These are phyloP conservation scores for Falcunculus frontatus DNA, from an alignment of 2,113 vertebrate species.

Conservation along the genomic window DNA sequence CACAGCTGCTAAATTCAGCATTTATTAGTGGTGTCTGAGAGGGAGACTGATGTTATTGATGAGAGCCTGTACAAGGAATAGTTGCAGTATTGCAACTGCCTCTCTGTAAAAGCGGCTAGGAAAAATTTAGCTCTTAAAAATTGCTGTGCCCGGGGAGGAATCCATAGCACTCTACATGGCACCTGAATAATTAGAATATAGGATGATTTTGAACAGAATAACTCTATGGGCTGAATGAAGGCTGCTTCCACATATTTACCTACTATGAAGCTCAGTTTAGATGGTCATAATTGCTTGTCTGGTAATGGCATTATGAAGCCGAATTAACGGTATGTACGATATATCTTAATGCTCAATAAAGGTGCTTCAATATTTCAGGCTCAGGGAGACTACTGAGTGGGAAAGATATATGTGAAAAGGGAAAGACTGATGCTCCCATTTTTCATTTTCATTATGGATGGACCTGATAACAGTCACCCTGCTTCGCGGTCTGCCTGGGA, in stretches of 20 bases:
- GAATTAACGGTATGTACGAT: not conserved
- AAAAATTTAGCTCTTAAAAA: not conserved
- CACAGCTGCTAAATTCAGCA: not conserved
- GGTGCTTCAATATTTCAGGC: not conserved
- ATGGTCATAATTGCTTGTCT: not conserved
- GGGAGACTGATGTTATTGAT: not conserved
- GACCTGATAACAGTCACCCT: not conserved
- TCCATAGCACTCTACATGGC: not conserved
- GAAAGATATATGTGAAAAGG: not conserved
- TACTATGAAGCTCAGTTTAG: not conserved
- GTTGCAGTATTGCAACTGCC: not conserved
- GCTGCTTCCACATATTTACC: not conserved
- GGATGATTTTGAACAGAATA: not conserved
- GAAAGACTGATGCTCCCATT: not conserved
- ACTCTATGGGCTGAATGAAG: not conserved
- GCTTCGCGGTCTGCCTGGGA: not conserved
- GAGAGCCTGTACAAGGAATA: not conserved
- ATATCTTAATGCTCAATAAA: not conserved
- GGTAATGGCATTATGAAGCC: slow-evolving; percentile 13
- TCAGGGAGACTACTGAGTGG: not conserved
- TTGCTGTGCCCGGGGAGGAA: not conserved
- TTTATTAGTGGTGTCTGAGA: not conserved
- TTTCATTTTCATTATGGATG: slow-evolving; percentile 2
- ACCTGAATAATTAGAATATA: not conserved
- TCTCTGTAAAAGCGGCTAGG: not conserved